Conservation (phyloP, 2,888 invertebrate species). For the Smittia aterrima region DNA sequence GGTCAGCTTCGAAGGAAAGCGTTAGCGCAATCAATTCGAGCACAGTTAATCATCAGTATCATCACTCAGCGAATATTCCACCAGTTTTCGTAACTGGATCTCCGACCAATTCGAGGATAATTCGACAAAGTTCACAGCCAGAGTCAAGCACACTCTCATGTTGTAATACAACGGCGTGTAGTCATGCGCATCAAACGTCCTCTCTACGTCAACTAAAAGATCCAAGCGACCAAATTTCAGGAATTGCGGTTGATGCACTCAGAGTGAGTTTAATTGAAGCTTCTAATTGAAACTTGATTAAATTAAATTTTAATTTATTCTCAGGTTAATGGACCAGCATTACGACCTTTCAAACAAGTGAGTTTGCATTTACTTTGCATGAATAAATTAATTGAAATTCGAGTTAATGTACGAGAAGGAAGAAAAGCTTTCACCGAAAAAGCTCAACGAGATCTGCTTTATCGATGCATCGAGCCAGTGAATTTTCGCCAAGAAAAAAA, state of each 20-base stretch:
- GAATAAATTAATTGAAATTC: background rate
- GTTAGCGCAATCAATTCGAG: conserved; percentile 58
- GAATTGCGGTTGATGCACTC: conserved; percentile 93
- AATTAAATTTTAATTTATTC: background rate
- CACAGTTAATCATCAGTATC: conserved; percentile 41
- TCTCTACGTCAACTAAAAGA: conserved; percentile 72
- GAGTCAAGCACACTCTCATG: conserved; percentile 63
- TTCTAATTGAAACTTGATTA: background rate
- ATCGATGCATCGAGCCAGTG: background rate
- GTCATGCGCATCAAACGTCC: conserved; percentile 72
- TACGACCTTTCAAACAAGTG: conserved; percentile 25
- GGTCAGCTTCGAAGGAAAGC: conserved; percentile 81
- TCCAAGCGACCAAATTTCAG: conserved; percentile 83
- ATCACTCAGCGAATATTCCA: conserved; percentile 61
- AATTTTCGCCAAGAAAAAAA: no score
- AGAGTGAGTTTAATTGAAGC: conserved; percentile 62
- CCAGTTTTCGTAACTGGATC: conserved; percentile 72
- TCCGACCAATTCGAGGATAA: conserved; percentile 68
- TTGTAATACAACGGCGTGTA: conserved; percentile 64
- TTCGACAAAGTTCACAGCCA: conserved; percentile 84
- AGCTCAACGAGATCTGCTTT: no score
- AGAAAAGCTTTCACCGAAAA: background rate
- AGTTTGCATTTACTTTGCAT: background rate
- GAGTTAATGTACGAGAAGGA: background rate
- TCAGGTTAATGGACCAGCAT: conserved; percentile 28